phyloP scores from a whole-genome alignment of 2,797 vertebrate genomes.

The Pampus argenteus region DNA sequence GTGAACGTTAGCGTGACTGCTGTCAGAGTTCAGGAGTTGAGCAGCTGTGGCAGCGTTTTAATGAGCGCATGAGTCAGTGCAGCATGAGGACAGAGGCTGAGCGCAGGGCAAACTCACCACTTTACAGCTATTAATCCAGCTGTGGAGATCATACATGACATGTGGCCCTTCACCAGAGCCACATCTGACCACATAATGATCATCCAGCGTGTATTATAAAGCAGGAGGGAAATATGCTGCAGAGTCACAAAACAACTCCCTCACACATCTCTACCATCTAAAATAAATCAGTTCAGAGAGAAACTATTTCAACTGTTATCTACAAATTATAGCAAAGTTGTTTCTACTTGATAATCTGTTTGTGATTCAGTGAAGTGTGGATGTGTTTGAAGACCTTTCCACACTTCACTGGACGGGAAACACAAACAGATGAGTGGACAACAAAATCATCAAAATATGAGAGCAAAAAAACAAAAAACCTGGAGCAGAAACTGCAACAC shows the following conservation, averaged over 20 bases:
- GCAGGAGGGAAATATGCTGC: background rate
- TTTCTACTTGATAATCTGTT: slow-evolving; percentile 14
- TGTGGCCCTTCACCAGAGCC: slow-evolving; percentile 21
- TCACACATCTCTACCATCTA: background rate
- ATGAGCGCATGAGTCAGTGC: slow-evolving; percentile 58
- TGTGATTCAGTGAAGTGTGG: background rate
- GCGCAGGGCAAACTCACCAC: slow-evolving; percentile 19
- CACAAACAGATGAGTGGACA: too few species aligned
- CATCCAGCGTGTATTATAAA: background rate
- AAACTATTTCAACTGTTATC: slow-evolving; percentile 10
- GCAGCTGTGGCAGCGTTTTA: slow-evolving; percentile 50
- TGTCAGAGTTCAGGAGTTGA: slow-evolving; percentile 43
- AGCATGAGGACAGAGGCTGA: slow-evolving; percentile 21
- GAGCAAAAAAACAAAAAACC: too few species aligned
- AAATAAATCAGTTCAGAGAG: slow-evolving; percentile 5
- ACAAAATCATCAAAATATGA: too few species aligned
- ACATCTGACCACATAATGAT: slow-evolving; percentile 25
- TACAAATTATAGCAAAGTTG: background rate
- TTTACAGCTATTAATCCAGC: slow-evolving; percentile 25
- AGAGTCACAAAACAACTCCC: background rate
- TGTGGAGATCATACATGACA: slow-evolving; percentile 21
- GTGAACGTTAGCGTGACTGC: slow-evolving; percentile 40
- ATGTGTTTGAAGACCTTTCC: too few species aligned
- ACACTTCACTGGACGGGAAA: too few species aligned
- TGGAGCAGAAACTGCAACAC: too few species aligned